Evolutionary conservation across 2,888 invertebrate species (phyloP).

Genomic region (Hypomecis atomaria): DNA sequence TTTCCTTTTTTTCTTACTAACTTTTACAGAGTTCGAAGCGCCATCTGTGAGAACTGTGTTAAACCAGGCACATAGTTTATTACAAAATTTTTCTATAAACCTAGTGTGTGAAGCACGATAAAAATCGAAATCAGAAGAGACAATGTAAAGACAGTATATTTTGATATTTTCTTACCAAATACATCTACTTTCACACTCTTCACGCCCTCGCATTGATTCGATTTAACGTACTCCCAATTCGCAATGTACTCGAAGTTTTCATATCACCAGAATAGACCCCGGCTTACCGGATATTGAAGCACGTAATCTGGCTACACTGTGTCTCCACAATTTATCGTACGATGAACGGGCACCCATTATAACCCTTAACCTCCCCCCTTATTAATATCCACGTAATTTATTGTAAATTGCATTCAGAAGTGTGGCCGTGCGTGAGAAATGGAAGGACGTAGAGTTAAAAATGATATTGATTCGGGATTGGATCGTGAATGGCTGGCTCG

Average conservation of each 20-base stretch:
- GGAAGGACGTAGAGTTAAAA: conserved; percentile 34
- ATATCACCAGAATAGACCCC: conserved; percentile 46
- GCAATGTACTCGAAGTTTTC: conserved; percentile 31
- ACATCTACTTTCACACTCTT: neutral
- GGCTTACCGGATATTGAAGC: conserved; percentile 82
- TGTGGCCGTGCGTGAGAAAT: conserved; percentile 69
- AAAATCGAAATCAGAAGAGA: no score
- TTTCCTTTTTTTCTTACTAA: no score
- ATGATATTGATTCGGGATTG: conserved; percentile 36
- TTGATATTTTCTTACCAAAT: neutral
- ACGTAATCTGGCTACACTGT: conserved; percentile 82
- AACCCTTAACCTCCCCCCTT: conserved; percentile 82
- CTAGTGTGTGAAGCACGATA: no score
- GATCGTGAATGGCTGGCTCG: conserved; percentile 20
- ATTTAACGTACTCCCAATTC: conserved; percentile 14
- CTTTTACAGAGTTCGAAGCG: no score
- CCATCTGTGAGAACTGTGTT: no score
- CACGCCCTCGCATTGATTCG: conserved; percentile 5
- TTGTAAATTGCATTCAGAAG: conserved; percentile 83
- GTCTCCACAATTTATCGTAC: conserved; percentile 83
- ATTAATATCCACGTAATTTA: conserved; percentile 85
- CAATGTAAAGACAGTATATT: no score
- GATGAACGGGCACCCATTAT: conserved; percentile 81
- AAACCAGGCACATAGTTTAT: no score
- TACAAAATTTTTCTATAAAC: no score